Evolutionary conservation across 2,888 invertebrate genomes (phyloP).

Genomic region (Drosophila yooni): DNA sequence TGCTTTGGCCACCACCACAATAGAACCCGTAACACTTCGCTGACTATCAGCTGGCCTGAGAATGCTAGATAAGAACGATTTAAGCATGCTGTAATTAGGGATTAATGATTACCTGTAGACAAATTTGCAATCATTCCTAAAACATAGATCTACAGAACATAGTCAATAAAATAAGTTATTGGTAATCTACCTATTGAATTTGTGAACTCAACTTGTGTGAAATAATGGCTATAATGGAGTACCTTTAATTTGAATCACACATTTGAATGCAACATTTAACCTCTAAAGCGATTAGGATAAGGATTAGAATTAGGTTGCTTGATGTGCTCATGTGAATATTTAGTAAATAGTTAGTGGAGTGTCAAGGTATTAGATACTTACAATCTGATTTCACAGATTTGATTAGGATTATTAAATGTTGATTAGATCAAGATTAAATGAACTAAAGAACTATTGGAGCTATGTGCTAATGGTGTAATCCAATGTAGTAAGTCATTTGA

Average conservation of each 20-base stretch:
- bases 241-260: neutral
- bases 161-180: neutral
- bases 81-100: neutral
- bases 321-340: no score
- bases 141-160: neutral
- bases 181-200: no score
- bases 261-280: neutral
- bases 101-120: neutral
- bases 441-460: neutral
- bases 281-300: no score
- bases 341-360: no score
- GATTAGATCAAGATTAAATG: neutral
- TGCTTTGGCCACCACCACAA: neutral
- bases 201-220: neutral
- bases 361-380: neutral
- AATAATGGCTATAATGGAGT: neutral
- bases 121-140: neutral
- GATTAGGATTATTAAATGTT: neutral
- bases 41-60: constrained; percentile 9
- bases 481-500: neutral
- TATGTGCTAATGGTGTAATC: neutral
- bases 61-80: constrained; percentile 11
- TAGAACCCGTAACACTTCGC: neutral
- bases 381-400: neutral
- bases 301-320: neutral